Evolutionary conservation across 2,888 invertebrate species (phyloP), one percentile per base, ranked within the genome.

Genomic region (Cremastobaeus sp.): DNA sequence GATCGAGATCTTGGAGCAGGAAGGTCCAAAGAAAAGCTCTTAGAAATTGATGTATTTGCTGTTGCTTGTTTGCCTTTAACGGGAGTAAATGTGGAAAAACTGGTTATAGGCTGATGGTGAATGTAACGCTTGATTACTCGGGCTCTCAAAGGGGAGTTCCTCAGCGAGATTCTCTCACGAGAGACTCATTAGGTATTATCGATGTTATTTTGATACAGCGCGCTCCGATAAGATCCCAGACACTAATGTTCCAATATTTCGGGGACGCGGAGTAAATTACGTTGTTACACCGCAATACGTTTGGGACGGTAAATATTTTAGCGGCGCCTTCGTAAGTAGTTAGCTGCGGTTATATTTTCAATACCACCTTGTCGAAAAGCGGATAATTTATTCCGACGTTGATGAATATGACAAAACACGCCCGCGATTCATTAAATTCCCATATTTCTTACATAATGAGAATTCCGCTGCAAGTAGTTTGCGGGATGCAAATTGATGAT

Each of bases 141-240:
- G 30, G n/a, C 6, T 59, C 59, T 68, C 68, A 43, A 25, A 50
- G 28, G 68, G 59, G 59, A 68, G 50, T 59, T 59, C 43, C 50
- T 35, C 32, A 50, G 43, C 68, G 59, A 50, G 68, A 68, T 68
- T 59, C 20, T 9, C 50, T 59, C 68, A 32, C 68, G 12, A 59
- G 68, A 59, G 68, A 57, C 68, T 68, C 68, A 68, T 68, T 52
- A 59, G 68, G 59, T 52, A 50, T 68, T 68, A 68, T 68, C 59
- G 68, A 59, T 59, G 45, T 68, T 68, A 68, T 57, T 57, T 68
- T 68, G 68, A 68, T 59, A 66, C 66, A 57, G 35, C 30, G 35
- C 25, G 35, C 55, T 17, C 41, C 45, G 68, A 57, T 68, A 68
- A 68, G 68, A 68, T 57, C 39, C 34, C 28, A 57, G 41, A 41